Evolutionary conservation across 2,113 vertebrate species (phyloP), one percentile per base, ranked within the genome.

Genomic region (Erythrocercus mccallii): DNA sequence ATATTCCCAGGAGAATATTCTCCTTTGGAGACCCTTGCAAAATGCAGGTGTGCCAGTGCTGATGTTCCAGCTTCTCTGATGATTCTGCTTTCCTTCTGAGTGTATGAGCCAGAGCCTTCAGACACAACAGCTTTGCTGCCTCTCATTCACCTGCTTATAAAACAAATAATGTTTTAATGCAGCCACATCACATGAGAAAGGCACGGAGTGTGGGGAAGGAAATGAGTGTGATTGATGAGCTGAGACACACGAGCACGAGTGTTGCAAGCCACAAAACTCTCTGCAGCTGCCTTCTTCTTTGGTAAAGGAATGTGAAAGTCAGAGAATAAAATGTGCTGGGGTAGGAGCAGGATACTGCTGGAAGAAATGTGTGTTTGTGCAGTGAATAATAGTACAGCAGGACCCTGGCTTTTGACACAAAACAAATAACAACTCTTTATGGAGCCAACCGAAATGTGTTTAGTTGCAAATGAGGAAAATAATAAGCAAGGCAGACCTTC

Each of bases 401-500:
- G 50, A 51, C 64, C 35, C 81, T 56, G 92, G 65, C 60, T 95
- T 60, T 71, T 88, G 76, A 81, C 86, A 92, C 61, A 74, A 95
- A 93, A 70, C 72, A 92, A 90, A 81, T 81, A 88, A 64, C 60
- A 83, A 19, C 62, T 53, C 60, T 74, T 88, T 47, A 80, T 42
- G 69, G 65, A 90, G 53, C 58, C 65, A 81, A 51, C 56, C 33
- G 45, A 92, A 86, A 71, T 35, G 80, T 64, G 70, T 71, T 95
- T 57, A 88, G 79, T 40, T 56, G 47, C 37, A 95, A 82, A 95
- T 76, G 77, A 85, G 76, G 88, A 85, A 93, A 94, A 93, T 87
- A 94, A 88, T 72, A 95, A 96, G 80, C 68, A 66, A 88, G 50
- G 47, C 90, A 94, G 60, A 81, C 44, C 40, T 88, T 92, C 65